Percentiles rank a stretch among this genome's conserved stretches.
These are phyloP conservation scores for Ctenochaetus hawaiiensis DNA, from an alignment of 2,797 vertebrate genomes.

Conservation along the genomic window DNA sequence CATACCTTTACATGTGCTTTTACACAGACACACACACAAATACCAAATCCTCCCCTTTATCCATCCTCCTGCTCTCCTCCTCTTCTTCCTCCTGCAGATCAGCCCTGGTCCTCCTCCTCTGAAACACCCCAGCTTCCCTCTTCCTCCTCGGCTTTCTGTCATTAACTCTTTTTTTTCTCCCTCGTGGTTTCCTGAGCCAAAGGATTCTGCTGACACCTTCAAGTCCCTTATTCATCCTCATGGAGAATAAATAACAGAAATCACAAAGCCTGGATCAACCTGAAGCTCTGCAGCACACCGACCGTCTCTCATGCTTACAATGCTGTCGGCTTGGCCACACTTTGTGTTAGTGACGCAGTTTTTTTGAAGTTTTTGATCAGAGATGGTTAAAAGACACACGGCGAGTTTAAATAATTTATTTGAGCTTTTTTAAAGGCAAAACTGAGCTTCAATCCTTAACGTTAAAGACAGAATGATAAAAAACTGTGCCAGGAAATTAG, in stretches of 20 bases:
- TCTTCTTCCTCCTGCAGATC: constrained; percentile 26
- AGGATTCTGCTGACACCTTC: constrained; percentile 36
- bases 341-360: background rate
- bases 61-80: constrained; percentile 41
- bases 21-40: constrained; percentile 6
- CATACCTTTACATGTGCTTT: background rate
- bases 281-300: background rate
- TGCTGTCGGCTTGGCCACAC: background rate
- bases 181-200: background rate
- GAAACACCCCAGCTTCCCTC: constrained; percentile 12
- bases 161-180: constrained; percentile 1
- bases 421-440: background rate
- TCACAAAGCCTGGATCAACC: background rate
- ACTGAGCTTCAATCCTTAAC: background rate
- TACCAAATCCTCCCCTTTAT: constrained; percentile 46
- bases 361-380: background rate
- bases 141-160: constrained; percentile 6
- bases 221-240: constrained; percentile 9
- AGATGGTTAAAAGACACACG: too few relatives aligned
- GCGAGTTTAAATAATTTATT: background rate
- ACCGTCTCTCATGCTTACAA: background rate
- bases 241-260: constrained; percentile 20
- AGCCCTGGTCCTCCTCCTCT: constrained; percentile 23
- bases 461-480: background rate
- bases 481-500: too few relatives aligned